Base-by-base conservation (phyloP, 2,797 vertebrate species). In the Mormyrops attenuatus region DNA sequence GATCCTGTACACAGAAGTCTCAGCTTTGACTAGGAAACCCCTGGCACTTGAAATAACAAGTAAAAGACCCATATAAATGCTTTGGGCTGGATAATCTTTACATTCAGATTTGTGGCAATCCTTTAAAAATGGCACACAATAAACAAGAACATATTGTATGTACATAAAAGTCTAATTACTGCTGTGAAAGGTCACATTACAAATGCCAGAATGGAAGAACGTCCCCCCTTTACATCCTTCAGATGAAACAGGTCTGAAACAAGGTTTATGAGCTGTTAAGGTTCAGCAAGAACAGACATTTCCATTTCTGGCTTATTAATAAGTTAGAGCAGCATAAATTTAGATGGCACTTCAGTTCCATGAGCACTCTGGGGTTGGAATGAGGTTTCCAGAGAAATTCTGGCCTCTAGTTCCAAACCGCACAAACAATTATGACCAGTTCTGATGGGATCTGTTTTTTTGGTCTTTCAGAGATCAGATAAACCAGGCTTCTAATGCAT, bases 261-360 rank as follows among this genome's bases (percentile, higher is more conserved):
- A 80, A 41, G 17, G 73, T n/a, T 47, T 80, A 80, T 44, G 41
- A 80, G 41, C 38, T 8, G 73, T 80, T 80, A 47, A 80, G 73
- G 73, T 80, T 80, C 73, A 80, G 73, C 3, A 9, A n/a, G 73
- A 80, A 44, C 38, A 80, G 73, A 20, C 9, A 47, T 80, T 80
- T 80, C 34, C 73, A 80, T 80, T 80, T 41, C 73, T 80, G 38
- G 38, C 41, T 80, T 80, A 80, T 80, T 80, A 80, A 80, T 80
- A 80, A 80, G 41, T 80, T 20, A 80, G 17, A 47, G 41, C 20
- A n/a, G 41, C 41, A 80, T 80, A 80, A 80, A 80, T 80, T 44
- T 47, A 80, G 73, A 47, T 20, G 41, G 17, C 1, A 80, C 73
- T 8, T 44, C 15, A 6, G 17, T 2, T 44, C 13, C 1, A 1